These are phyloP conservation scores for Cremastobaeus sp. DNA, from an alignment of 2,888 invertebrate species.

Conservation along the genomic window DNA sequence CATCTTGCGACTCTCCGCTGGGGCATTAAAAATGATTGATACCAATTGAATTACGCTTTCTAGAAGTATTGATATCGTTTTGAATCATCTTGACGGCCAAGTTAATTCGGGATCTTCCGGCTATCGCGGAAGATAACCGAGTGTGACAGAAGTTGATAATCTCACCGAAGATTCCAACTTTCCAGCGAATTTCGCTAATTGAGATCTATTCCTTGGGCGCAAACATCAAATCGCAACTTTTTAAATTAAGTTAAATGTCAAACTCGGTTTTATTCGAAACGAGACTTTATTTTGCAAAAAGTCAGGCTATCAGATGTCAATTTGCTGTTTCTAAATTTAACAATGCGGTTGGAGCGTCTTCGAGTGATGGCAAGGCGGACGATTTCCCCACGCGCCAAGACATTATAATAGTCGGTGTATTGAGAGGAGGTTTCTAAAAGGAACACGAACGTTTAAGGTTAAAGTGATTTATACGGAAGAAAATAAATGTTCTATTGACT, in stretches of 20 bases:
- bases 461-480: slow-evolving; percentile 37
- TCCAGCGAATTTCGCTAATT: no score
- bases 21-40: slow-evolving; percentile 47
- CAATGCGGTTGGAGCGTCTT: slow-evolving; percentile 43
- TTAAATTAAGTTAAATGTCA: not conserved
- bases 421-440: slow-evolving; percentile 49
- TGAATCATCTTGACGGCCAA: no score
- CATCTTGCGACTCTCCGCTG: slow-evolving; percentile 36
- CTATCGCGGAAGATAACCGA: no score
- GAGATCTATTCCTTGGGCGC: no score
- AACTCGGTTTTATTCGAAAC: no score
- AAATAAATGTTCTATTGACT: slow-evolving; percentile 24
- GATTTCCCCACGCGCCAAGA: slow-evolving; percentile 52
- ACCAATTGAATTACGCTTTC: slow-evolving; percentile 31
- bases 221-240: not conserved
- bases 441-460: slow-evolving; percentile 45
- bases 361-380: slow-evolving; percentile 45
- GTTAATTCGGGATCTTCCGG: no score
- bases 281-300: no score
- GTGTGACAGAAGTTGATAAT: no score
- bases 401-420: slow-evolving; percentile 52
- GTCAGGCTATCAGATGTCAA: slow-evolving; percentile 26
- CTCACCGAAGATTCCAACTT: no score
- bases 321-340: slow-evolving; percentile 46
- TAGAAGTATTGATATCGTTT: slow-evolving; percentile 5